Conservation (phyloP, 2,113 vertebrate species). For the Periophthalmus modestus region DNA sequence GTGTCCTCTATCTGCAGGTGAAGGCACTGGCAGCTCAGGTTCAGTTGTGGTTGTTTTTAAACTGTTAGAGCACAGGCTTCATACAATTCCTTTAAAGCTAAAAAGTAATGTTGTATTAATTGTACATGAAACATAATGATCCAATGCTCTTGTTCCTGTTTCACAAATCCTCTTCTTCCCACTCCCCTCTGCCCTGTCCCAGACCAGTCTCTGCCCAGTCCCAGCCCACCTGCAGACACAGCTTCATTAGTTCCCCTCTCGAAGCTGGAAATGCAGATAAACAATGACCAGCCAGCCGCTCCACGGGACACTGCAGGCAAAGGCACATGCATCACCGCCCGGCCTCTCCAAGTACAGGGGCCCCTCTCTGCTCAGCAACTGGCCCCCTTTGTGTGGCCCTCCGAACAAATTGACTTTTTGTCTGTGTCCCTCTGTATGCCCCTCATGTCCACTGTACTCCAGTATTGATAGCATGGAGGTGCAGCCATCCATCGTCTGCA, state of each 20-base stretch:
- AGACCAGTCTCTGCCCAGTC: conserved; percentile 53
- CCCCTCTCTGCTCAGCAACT: conserved; percentile 54
- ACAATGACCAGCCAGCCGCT: conserved; percentile 57
- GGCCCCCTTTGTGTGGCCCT: conserved; percentile 54
- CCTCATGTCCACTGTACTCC: conserved; percentile 54
- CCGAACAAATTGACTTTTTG: conserved; percentile 72
- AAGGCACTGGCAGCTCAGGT: too few relatives aligned
- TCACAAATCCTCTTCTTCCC: neutral
- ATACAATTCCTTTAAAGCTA: too few relatives aligned
- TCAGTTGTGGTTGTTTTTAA: too few relatives aligned
- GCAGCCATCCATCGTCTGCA: conserved; percentile 9
- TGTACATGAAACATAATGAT: conserved; percentile 29
- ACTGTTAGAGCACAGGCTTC: too few relatives aligned
- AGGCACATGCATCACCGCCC: conserved; percentile 61
- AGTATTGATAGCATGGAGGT: conserved; percentile 29
- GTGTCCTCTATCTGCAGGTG: too few relatives aligned
- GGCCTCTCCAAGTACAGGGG: conserved; percentile 50
- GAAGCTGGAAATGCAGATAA: conserved; percentile 55
- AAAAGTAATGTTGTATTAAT: too few relatives aligned
- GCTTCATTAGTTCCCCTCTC: conserved; percentile 70
- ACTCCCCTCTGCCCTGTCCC: conserved; percentile 15
- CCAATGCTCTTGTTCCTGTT: conserved; percentile 21
- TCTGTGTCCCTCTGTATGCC: conserved; percentile 50
- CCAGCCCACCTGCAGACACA: conserved; percentile 65
- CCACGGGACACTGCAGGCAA: conserved; percentile 55